Evolutionary conservation across 1,140 invertebrate genomes (phyloP), one percentile per base, ranked within the genome.

Genomic region (Homarus americanus): DNA sequence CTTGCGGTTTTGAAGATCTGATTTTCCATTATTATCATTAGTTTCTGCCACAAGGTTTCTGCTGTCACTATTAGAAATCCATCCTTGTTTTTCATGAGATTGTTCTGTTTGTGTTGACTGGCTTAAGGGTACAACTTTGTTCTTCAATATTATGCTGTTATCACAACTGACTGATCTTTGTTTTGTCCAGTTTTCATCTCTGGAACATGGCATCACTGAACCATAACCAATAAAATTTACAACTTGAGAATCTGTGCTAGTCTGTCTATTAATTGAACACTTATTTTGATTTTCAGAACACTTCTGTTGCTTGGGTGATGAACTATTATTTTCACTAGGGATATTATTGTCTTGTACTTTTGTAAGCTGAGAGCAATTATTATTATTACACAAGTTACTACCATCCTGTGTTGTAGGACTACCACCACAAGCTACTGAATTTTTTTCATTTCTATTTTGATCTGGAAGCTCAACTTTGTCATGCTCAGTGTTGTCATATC

Each of bases 141-240:
- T 53, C 17, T 76, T 44, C 9, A 49, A 49, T 36, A 34, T 44
- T 28, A 76, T 76, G 84, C 75, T n/a, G 84, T 44, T 78, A 38
- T 82, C 79, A 32, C 72, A 49, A 66, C 69, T 66, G 20, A 34
- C 44, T n/a, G 38, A n/a, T 12, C 63, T 38, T 76, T 53, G 38
- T 32, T 40, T 28, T 7, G 36, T 76, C 72, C 53, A 58, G 34
- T 32, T 41, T 12, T 10, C 34, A 15, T 53, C 44, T 36, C 53
- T 40, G 41, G n/a, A 28, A 24, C 44, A 20, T 28, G 88, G 41
- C 69, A 90, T 38, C 32, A 66, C 44, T n/a, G 88, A 90, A n/a
- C 87, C 88, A 76, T 90, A 90, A 17, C 88, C 88, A 58, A 84
- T 76, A 32, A 84, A 78, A 28, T 40, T 76, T 12, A 63, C 84